Conservation (phyloP, 2,888 invertebrate species). For the Diogma glabrata region DNA sequence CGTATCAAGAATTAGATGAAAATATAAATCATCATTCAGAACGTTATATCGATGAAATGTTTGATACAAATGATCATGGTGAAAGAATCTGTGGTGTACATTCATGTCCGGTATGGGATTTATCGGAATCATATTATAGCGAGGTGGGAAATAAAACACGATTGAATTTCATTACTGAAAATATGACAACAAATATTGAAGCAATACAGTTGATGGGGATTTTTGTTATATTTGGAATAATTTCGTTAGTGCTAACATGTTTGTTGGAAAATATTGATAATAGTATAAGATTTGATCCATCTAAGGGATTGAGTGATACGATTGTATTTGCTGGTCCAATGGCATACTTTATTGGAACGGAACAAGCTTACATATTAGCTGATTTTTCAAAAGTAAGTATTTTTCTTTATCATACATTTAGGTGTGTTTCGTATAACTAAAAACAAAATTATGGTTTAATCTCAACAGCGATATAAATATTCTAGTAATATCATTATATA, state of each 20-base stretch:
- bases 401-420: too few relatives aligned
- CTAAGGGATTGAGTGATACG: constrained; percentile 38
- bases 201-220: constrained; percentile 29
- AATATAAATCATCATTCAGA: constrained; percentile 9
- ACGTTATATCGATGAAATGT: constrained; percentile 37
- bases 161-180: neutral
- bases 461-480: too few relatives aligned
- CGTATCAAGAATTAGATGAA: neutral
- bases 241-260: constrained; percentile 37
- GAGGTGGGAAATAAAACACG: neutral
- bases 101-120: constrained; percentile 39
- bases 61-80: constrained; percentile 41
- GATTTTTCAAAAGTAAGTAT: constrained; percentile 62
- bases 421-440: too few relatives aligned
- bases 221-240: constrained; percentile 36
- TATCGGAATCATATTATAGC: neutral
- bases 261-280: constrained; percentile 37
- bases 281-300: constrained; percentile 36
- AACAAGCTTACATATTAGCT: constrained; percentile 74
- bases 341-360: constrained; percentile 69
- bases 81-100: constrained; percentile 46
- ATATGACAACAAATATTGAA: constrained; percentile 20
- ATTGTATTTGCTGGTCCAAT: constrained; percentile 61
- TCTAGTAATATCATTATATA: too few relatives aligned
- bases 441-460: too few relatives aligned